phyloP scores from a whole-genome alignment of 2,113 vertebrate species.

The Lepisosteus osseus region DNA sequence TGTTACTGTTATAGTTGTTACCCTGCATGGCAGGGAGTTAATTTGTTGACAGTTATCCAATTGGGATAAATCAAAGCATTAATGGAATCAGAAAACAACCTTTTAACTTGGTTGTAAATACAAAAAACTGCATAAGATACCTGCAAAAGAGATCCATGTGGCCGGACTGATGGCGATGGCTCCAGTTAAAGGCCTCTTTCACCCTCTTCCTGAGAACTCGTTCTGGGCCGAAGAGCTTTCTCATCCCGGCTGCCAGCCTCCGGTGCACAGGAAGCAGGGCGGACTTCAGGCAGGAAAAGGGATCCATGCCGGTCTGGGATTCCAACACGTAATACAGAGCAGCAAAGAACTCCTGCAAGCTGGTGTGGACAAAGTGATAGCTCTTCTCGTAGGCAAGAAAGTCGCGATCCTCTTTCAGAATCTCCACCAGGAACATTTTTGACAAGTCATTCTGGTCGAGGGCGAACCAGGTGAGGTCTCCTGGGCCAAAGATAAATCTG shows the following conservation, averaged over 20 bases:
- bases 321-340: slow-evolving; percentile 40
- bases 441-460: slow-evolving; percentile 26
- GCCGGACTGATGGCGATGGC: slow-evolving; percentile 40
- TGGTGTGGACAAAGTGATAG: slow-evolving; percentile 49
- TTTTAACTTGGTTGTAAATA: too few species aligned
- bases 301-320: slow-evolving; percentile 36
- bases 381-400: slow-evolving; percentile 36
- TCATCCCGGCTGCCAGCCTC: slow-evolving; percentile 2
- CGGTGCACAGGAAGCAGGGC: slow-evolving; percentile 3
- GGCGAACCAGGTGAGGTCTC: slow-evolving; percentile 34
- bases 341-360: slow-evolving; percentile 46
- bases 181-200: slow-evolving; percentile 38
- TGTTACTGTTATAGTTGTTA: too few species aligned
- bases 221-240: slow-evolving; percentile 19
- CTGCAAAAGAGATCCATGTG: slow-evolving; percentile 49
- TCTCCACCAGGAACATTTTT: slow-evolving; percentile 38
- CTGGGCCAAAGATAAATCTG: slow-evolving; percentile 40
- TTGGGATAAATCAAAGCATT: too few species aligned
- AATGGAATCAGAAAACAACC: too few species aligned
- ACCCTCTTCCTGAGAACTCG: slow-evolving; percentile 27
- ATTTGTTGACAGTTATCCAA: too few species aligned
- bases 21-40: too few species aligned
- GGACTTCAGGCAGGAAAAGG: slow-evolving; percentile 33
- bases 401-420: slow-evolving; percentile 34
- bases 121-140: slow-evolving; percentile 11